phyloP scores from a whole-genome alignment of 2,113 vertebrate genomes.

The Vicugna pacos region DNA sequence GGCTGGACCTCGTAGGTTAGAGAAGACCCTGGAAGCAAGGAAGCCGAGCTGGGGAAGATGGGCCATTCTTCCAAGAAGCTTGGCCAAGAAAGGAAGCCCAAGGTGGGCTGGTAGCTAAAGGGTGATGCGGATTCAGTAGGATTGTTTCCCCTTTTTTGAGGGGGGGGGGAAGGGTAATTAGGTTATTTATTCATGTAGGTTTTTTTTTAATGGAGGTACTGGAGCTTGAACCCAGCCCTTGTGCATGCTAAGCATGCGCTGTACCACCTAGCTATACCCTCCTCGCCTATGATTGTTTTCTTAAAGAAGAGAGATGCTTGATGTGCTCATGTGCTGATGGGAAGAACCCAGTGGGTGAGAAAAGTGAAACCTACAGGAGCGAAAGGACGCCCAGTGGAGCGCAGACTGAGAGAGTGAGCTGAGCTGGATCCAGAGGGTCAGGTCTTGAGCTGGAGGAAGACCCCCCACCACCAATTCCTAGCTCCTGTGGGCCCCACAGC shows the following conservation, averaged over 20 bases:
- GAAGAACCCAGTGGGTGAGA: neutral
- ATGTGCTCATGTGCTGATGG: neutral
- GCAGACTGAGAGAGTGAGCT: neutral
- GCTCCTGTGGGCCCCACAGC: neutral
- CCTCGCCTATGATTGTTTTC: neutral
- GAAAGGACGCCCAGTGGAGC: accelerated
- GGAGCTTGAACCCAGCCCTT: too few species aligned
- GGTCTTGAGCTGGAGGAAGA: neutral
- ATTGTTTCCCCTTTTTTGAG: neutral
- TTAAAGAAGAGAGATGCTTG: neutral
- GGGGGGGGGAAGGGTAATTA: too few species aligned
- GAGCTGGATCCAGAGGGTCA: neutral
- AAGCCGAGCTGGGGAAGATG: neutral
- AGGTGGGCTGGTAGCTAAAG: neutral
- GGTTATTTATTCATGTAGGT: too few species aligned
- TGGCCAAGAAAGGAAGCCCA: neutral
- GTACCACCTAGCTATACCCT: too few species aligned
- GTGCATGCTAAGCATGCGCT: too few species aligned
- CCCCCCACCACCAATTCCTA: neutral
- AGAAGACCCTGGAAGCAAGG: neutral
- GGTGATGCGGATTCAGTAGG: neutral
- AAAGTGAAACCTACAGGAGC: neutral
- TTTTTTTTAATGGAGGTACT: too few species aligned
- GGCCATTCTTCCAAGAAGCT: neutral
- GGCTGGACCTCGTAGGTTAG: neutral